These are phyloP conservation scores for Herpailurus yagouaroundi DNA, from an alignment of 2,113 vertebrate genomes.

Conservation along the genomic window DNA sequence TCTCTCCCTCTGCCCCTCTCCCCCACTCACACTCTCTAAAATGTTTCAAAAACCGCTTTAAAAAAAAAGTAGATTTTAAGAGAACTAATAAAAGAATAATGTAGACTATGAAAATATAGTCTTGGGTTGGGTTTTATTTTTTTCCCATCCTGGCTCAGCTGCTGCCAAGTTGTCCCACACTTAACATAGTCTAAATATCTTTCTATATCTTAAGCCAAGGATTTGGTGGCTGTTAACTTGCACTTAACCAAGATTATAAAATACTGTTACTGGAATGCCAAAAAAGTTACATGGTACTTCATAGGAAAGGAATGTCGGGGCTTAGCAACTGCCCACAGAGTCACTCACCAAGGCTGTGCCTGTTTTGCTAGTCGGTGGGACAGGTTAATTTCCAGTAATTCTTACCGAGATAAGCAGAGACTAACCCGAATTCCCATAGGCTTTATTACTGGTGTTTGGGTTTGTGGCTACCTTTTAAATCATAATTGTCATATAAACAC, in stretches of 20 bases:
- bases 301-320: slow-evolving; percentile 52
- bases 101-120: background rate
- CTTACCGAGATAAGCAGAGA: background rate
- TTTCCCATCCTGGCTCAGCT: background rate
- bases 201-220: slow-evolving; percentile 50
- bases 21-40: too few relatives aligned
- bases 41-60: too few relatives aligned
- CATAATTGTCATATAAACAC: background rate
- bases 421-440: background rate
- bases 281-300: background rate
- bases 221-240: slow-evolving; percentile 47
- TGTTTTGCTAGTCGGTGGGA: background rate
- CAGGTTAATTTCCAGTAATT: slow-evolving; percentile 35
- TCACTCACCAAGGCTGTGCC: background rate
- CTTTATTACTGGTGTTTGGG: background rate
- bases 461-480: background rate
- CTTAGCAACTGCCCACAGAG: background rate
- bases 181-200: slow-evolving; percentile 55
- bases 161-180: slow-evolving; percentile 25
- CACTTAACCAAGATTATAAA: slow-evolving; percentile 40
- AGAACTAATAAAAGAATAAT: background rate
- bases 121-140: background rate
- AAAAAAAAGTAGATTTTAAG: background rate
- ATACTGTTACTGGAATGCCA: slow-evolving; percentile 26
- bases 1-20: too few relatives aligned